These are phyloP conservation scores for Urosaurus nigricauda DNA, from an alignment of 2,797 vertebrate genomes.

Conservation along the genomic window DNA sequence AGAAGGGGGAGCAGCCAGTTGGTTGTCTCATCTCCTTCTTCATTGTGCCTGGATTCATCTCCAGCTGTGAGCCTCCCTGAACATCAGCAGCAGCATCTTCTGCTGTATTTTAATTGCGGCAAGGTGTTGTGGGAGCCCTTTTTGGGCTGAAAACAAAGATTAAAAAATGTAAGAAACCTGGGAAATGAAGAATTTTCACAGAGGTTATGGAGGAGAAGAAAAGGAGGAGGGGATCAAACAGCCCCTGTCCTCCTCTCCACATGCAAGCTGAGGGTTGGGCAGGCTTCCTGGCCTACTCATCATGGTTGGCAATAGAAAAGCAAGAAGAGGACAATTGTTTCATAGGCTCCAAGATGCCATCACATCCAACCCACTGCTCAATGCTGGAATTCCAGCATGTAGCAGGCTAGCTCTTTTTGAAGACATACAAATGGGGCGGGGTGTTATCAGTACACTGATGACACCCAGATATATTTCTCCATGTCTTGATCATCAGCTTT, in stretches of 20 bases:
- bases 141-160: conserved; percentile 20
- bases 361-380: too few species aligned
- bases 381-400: too few species aligned
- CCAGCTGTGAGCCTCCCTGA: conserved; percentile 9
- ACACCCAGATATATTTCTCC: too few species aligned
- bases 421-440: too few species aligned
- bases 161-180: background rate
- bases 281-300: background rate
- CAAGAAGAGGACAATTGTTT: background rate
- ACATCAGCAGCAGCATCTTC: background rate
- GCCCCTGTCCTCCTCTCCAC: background rate
- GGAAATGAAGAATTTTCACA: background rate
- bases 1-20: background rate
- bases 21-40: background rate
- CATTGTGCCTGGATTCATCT: background rate
- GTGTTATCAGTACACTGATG: too few species aligned
- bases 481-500: too few species aligned
- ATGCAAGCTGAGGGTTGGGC: background rate
- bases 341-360: too few species aligned
- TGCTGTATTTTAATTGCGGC: conserved; percentile 18
- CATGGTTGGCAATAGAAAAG: background rate
- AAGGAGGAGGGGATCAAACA: background rate
- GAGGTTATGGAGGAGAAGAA: background rate
- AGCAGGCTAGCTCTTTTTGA: too few species aligned
- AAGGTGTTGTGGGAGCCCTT: conserved; percentile 1